These are phyloP conservation scores for Porites cylindrica DNA, from an alignment of 92 coral and sea anemone species.

Conservation along the genomic window DNA sequence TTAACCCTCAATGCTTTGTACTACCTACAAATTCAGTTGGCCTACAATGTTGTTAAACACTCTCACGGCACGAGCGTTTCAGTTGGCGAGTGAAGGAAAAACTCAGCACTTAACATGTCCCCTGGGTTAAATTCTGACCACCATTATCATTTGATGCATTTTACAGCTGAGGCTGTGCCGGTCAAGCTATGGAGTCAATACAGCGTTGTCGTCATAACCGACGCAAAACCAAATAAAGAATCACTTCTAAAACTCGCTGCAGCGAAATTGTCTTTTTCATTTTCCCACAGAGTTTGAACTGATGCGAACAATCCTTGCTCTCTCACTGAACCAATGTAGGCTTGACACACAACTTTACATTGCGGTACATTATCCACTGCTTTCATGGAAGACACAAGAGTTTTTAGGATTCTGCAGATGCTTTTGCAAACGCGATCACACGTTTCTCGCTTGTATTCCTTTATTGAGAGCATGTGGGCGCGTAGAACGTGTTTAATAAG, in stretches of 20 bases:
- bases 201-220: conserved; percentile 68
- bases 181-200: not conserved
- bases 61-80: too few relatives aligned
- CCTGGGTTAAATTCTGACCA: too few relatives aligned
- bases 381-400: conserved; percentile 80
- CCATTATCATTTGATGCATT: too few relatives aligned
- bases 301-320: conserved; percentile 83
- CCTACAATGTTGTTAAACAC: too few relatives aligned
- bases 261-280: conserved; percentile 84
- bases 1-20: too few relatives aligned
- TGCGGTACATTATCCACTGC: conserved; percentile 61
- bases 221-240: conserved; percentile 79
- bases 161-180: not conserved
- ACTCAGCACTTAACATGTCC: too few relatives aligned
- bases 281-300: conserved; percentile 86
- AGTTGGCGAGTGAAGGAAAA: too few relatives aligned
- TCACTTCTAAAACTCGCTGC: conserved; percentile 86
- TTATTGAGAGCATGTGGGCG: conserved; percentile 84
- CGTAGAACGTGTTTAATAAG: conserved; percentile 77
- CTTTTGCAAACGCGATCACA: conserved; percentile 89
- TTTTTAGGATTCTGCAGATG: conserved; percentile 75
- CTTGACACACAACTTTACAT: conserved; percentile 79
- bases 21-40: too few relatives aligned
- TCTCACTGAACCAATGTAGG: conserved; percentile 81
- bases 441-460: conserved; percentile 67